These are phyloP conservation scores for Galeopterus variegatus DNA, from an alignment of 2,113 vertebrate species.

Conservation along the genomic window DNA sequence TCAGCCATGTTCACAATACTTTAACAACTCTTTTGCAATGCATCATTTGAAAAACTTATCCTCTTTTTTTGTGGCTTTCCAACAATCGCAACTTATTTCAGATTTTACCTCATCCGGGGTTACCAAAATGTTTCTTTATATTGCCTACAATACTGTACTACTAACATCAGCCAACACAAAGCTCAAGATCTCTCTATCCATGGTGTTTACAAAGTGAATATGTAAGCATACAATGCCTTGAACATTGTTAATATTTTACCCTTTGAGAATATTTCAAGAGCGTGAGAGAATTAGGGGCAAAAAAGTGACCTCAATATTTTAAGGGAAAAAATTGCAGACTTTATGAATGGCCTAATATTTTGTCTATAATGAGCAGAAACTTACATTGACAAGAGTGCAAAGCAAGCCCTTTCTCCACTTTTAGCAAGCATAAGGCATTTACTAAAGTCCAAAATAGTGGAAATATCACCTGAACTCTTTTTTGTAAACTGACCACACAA, in stretches of 20 bases:
- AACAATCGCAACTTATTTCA: neutral
- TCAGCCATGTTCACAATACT: neutral
- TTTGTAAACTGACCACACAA: neutral
- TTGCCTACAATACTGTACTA: neutral
- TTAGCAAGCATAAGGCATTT: neutral
- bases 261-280: neutral
- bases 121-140: neutral
- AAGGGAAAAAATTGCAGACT: neutral
- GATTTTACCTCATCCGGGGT: neutral
- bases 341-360: slow-evolving; percentile 13
- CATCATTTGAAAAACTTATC: slow-evolving; percentile 11
- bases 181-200: neutral
- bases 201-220: neutral
- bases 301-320: neutral
- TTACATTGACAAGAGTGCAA: neutral
- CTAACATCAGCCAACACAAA: neutral
- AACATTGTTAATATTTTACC: slow-evolving; percentile 14
- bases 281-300: neutral
- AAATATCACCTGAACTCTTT: neutral
- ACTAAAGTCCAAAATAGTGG: neutral
- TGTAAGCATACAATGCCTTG: neutral
- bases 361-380: slow-evolving; percentile 7
- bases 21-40: neutral
- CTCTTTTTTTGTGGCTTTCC: neutral
- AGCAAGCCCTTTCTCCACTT: neutral